Evolutionary conservation across 2,888 invertebrate genomes (phyloP).

Genomic region (Xestoiulus laeticollis): DNA sequence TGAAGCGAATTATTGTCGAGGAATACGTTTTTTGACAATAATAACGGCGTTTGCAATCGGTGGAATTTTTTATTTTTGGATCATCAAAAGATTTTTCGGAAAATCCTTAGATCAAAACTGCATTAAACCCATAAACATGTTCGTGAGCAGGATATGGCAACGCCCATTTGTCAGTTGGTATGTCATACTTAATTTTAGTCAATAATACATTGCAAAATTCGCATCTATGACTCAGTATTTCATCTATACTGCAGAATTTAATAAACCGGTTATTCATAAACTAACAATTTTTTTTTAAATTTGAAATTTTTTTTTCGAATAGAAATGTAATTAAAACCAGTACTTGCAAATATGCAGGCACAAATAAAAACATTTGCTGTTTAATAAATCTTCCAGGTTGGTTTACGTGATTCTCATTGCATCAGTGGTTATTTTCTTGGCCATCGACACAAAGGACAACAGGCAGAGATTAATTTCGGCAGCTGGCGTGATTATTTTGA

Average conservation of each 20-base stretch:
- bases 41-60: slow-evolving; percentile 71
- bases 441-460: slow-evolving; percentile 72
- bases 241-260: background rate
- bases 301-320: too few relatives aligned
- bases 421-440: slow-evolving; percentile 71
- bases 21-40: slow-evolving; percentile 77
- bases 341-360: background rate
- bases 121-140: slow-evolving; percentile 64
- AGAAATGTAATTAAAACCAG: too few relatives aligned
- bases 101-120: slow-evolving; percentile 63
- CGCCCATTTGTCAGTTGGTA: slow-evolving; percentile 36
- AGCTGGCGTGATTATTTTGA: slow-evolving; percentile 72
- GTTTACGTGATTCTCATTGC: slow-evolving; percentile 67
- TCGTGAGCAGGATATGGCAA: slow-evolving; percentile 61
- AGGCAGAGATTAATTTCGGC: slow-evolving; percentile 74
- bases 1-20: slow-evolving; percentile 68
- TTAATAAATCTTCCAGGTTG: slow-evolving; percentile 55
- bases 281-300: too few relatives aligned
- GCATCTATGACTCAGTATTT: background rate
- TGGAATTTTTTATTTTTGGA: slow-evolving; percentile 72
- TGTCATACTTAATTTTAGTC: background rate
- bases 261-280: too few relatives aligned
- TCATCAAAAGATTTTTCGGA: slow-evolving; percentile 71
- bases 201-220: background rate
- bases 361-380: background rate